Evolutionary conservation across 2,888 invertebrate species (phyloP).

Genomic region (Lagria hirta): DNA sequence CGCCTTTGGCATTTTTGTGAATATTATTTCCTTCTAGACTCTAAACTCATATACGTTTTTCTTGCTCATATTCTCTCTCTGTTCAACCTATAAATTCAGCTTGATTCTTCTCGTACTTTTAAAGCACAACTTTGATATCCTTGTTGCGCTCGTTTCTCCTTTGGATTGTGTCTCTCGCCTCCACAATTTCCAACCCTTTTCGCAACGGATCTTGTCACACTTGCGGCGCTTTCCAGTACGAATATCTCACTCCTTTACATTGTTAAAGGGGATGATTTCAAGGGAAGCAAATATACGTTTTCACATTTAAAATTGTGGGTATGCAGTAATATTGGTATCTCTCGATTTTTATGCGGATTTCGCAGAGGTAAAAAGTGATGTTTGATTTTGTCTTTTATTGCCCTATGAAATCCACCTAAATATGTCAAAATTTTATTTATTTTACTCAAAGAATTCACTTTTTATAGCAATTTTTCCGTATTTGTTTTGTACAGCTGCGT

Average conservation of each 20-base stretch:
- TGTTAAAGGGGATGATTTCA: constrained; percentile 28
- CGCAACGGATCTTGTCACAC: constrained; percentile 26
- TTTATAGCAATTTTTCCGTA: no score
- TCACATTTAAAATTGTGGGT: constrained; percentile 27
- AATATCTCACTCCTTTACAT: constrained; percentile 30
- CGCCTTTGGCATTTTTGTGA: constrained; percentile 14
- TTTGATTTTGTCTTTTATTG: constrained; percentile 50
- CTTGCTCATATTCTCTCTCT: constrained; percentile 36
- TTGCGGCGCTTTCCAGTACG: constrained; percentile 25
- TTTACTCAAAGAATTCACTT: no score
- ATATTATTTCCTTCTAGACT: constrained; percentile 19
- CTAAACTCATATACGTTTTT: constrained; percentile 34
- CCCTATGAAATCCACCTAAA: constrained; percentile 40
- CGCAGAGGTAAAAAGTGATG: constrained; percentile 51
- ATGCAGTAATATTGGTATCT: constrained; percentile 47
- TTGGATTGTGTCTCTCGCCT: constrained; percentile 29
- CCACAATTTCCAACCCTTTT: constrained; percentile 40
- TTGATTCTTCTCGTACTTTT: constrained; percentile 40
- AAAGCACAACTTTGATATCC: constrained; percentile 38
- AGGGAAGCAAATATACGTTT: constrained; percentile 7
- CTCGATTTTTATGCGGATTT: constrained; percentile 48
- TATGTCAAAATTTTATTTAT: no score
- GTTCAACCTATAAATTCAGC: constrained; percentile 42
- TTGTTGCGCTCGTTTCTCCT: constrained; percentile 30
- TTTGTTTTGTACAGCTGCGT: no score